These are phyloP conservation scores for Periophthalmodon schlosseri DNA, from an alignment of 2,113 vertebrate genomes.

Conservation along the genomic window DNA sequence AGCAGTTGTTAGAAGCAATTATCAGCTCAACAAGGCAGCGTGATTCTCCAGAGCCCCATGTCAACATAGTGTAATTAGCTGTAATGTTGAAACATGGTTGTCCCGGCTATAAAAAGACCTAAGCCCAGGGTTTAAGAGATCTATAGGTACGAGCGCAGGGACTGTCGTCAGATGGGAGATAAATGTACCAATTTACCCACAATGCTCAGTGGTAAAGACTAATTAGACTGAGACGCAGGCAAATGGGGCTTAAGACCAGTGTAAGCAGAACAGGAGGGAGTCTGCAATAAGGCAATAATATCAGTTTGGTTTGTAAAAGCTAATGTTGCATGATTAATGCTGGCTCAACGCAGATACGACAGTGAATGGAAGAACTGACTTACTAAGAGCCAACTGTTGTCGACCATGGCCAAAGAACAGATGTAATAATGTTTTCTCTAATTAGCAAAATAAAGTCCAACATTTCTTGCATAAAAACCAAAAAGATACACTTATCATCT, in stretches of 20 bases:
- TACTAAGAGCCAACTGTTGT: too few relatives aligned
- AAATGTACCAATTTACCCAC: constrained; percentile 25
- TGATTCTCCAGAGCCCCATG: constrained; percentile 46
- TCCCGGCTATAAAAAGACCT: constrained; percentile 28
- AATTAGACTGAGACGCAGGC: not conserved
- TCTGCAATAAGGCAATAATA: not conserved
- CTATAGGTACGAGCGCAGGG: constrained; percentile 13
- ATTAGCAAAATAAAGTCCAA: too few relatives aligned
- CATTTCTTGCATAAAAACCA: too few relatives aligned
- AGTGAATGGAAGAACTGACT: too few relatives aligned
- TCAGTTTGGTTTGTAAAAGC: not conserved
- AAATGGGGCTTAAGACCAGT: not conserved
- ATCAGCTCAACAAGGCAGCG: constrained; percentile 63
- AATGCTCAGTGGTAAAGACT: constrained; percentile 9
- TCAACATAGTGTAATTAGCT: constrained; percentile 56
- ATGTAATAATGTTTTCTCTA: too few relatives aligned
- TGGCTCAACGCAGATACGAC: not conserved
- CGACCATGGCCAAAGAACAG: not conserved
- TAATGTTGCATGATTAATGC: not conserved
- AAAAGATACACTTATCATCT: too few relatives aligned
- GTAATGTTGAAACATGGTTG: constrained; percentile 25
- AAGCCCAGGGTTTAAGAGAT: constrained; percentile 29
- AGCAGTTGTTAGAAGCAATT: constrained; percentile 53
- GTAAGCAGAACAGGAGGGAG: not conserved
- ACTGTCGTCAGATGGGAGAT: constrained; percentile 5